Percentiles rank a stretch among this genome's conserved stretches.
These are phyloP conservation scores for Dasypus novemcinctus DNA, from an alignment of 2,113 vertebrate species.

Conservation along the genomic window DNA sequence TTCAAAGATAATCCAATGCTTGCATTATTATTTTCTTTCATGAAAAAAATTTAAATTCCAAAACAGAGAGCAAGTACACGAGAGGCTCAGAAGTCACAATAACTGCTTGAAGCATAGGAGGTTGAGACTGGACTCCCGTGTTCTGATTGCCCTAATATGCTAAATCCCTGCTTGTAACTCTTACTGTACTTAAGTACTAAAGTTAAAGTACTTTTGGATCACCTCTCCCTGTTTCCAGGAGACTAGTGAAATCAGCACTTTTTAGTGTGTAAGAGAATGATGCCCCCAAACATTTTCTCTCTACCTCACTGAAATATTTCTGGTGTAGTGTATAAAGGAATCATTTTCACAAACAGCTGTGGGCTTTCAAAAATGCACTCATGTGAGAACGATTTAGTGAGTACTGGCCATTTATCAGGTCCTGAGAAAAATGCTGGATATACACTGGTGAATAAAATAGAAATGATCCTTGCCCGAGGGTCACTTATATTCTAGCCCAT, in stretches of 20 bases:
- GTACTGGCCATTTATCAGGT: neutral
- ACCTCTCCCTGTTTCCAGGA: neutral
- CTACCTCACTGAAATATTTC: neutral
- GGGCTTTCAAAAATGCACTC: neutral
- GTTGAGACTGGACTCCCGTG: neutral
- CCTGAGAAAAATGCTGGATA: neutral
- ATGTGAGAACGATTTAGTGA: neutral
- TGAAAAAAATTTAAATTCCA: neutral
- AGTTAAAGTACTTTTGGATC: neutral
- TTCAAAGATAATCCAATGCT: neutral
- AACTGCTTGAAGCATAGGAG: neutral
- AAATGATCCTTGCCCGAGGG: neutral
- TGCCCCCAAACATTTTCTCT: neutral
- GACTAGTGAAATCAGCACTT: neutral
- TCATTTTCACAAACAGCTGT: neutral
- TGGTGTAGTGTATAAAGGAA: neutral
- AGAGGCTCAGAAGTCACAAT: neutral
- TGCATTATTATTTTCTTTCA: constrained; percentile 4
- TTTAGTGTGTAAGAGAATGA: neutral
- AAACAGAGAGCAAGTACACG: neutral
- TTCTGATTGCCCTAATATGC: neutral
- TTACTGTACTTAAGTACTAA: neutral
- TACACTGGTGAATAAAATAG: neutral
- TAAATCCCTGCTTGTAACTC: neutral
- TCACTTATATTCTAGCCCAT: neutral